A percentile compares a stretch with the other conserved stretches of the same genome.
These are phyloP conservation scores for Augochlorella aurata DNA, from an alignment of 2,888 invertebrate genomes.

Conservation along the genomic window DNA sequence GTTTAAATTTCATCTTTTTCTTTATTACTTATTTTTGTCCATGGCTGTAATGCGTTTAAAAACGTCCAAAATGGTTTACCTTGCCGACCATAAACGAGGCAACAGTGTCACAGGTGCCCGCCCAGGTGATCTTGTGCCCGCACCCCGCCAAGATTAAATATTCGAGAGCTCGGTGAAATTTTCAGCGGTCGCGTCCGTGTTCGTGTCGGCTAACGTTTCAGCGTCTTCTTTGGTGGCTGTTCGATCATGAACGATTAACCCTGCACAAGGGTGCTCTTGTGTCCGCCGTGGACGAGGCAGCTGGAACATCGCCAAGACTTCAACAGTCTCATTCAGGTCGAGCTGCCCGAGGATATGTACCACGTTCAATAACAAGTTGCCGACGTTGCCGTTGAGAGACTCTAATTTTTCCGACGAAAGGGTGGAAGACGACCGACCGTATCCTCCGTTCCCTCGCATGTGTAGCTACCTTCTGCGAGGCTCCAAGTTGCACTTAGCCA, in stretches of 20 bases:
- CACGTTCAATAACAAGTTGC: slow-evolving; percentile 73
- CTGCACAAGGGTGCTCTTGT: slow-evolving; percentile 68
- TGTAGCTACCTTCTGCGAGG: background rate
- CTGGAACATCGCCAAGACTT: slow-evolving; percentile 71
- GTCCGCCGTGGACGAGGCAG: slow-evolving; percentile 47
- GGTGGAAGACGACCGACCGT: background rate
- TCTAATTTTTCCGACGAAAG: slow-evolving; percentile 58
- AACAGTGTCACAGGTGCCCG: too few species aligned
- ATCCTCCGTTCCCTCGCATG: background rate
- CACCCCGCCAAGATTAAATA: background rate
- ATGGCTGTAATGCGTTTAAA: too few species aligned
- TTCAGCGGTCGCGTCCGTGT: background rate
- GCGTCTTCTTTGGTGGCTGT: slow-evolving; percentile 45
- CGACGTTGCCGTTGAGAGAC: slow-evolving; percentile 59
- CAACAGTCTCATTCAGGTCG: slow-evolving; percentile 72
- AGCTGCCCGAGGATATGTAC: slow-evolving; percentile 56
- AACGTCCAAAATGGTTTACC: too few species aligned
- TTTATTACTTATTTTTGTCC: too few species aligned
- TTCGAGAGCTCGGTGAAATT: background rate
- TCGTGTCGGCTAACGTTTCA: background rate
- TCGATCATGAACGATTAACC: slow-evolving; percentile 73
- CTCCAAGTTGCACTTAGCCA: slow-evolving; percentile 33
- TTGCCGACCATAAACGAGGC: too few species aligned
- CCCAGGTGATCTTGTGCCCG: too few species aligned
- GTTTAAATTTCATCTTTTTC: too few species aligned